Conservation (phyloP, 1,140 invertebrate species). For the Drosophila kepulauana region DNA sequence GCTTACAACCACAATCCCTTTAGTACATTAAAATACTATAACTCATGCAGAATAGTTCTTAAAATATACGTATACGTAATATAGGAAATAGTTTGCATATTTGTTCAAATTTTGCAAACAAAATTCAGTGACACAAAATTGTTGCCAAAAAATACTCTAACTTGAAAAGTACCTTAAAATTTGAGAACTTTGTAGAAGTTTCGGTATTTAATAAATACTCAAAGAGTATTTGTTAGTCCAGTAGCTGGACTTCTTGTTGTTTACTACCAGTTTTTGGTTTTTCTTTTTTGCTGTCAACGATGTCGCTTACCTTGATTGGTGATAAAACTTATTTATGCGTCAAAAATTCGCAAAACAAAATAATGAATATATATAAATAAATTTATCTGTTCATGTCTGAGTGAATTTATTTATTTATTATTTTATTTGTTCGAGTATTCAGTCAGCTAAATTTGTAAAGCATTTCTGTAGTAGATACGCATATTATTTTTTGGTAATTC, state of each 20-base stretch:
- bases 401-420: constrained; percentile 56
- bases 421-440: neutral
- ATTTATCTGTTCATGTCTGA: neutral
- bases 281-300: neutral
- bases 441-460: constrained; percentile 50
- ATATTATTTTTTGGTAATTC: constrained; percentile 65
- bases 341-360: constrained; percentile 39
- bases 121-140: too few relatives aligned
- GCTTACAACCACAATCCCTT: neutral
- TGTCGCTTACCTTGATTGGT: constrained; percentile 77
- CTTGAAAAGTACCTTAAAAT: too few relatives aligned
- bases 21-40: neutral
- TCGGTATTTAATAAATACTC: neutral
- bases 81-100: neutral
- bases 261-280: neutral
- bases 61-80: constrained; percentile 1
- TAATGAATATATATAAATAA: constrained; percentile 11
- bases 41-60: neutral
- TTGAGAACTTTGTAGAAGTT: too few relatives aligned
- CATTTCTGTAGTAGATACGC: constrained; percentile 45
- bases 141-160: too few relatives aligned
- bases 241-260: neutral
- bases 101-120: too few relatives aligned
- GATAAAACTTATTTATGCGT: constrained; percentile 82
- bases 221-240: constrained; percentile 10